phyloP scores from a whole-genome alignment of 2,113 vertebrate genomes.

The Ibidorhyncha struthersii region DNA sequence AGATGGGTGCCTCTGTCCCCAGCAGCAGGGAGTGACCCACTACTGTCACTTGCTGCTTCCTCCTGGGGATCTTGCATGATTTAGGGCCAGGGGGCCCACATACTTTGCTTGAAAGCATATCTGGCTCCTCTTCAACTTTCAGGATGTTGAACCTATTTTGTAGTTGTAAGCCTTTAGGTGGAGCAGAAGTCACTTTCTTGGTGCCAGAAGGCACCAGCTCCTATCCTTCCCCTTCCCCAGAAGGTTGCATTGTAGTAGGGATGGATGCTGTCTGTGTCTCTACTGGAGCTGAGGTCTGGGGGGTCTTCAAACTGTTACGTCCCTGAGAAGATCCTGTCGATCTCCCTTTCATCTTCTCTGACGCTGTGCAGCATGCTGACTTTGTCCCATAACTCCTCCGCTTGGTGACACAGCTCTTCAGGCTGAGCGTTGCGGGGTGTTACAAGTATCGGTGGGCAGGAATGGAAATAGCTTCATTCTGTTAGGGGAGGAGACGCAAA shows the following conservation, averaged over 20 bases:
- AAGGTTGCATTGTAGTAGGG: neutral
- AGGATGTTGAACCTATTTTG: neutral
- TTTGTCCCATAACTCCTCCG: neutral
- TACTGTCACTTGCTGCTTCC: neutral
- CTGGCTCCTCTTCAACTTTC: neutral
- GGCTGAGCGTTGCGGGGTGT: rapidly evolving
- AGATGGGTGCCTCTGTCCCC: neutral
- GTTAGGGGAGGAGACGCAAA: neutral
- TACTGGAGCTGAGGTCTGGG: neutral
- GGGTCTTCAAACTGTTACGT: neutral
- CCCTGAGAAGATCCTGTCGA: neutral
- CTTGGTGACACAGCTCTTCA: neutral
- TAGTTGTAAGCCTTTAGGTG: neutral
- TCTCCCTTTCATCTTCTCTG: neutral
- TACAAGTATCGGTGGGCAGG: neutral
- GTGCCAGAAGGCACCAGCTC: neutral
- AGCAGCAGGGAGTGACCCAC: neutral
- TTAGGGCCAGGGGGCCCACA: neutral
- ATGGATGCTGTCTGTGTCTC: neutral
- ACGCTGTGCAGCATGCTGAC: neutral
- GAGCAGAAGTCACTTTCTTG: neutral
- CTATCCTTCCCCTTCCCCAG: neutral
- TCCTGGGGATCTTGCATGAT: neutral
- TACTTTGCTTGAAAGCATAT: neutral
- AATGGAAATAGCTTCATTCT: neutral